Evolutionary conservation across 2,888 invertebrate genomes (phyloP), one percentile per base, ranked within the genome.

Genomic region (Hipparchia semele): DNA sequence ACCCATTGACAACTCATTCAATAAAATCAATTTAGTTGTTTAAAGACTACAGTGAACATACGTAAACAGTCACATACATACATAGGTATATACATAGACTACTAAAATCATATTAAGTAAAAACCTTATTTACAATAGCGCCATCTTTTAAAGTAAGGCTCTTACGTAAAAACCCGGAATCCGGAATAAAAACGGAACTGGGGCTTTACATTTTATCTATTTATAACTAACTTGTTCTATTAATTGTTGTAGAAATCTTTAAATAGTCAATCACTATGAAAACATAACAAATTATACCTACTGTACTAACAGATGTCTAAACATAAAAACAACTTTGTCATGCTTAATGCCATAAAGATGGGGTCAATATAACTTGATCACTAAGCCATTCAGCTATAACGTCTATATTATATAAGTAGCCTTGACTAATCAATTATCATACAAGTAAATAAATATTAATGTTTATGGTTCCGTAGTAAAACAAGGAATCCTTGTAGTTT

Each of bases 201-300:
- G 67, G 68, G 68, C 56, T 68, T 71, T 69, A 69, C 56, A 10
- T 65, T 56, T 62, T 13, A 56, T 61, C 53, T 67, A 62, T 54
- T 61, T 67, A 59, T 66, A 61, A 33, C 10, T 56, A 73, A 58
- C 72, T 73, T n/a, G 62, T 67, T 68, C 13, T 64, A 73, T 65
- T 68, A 72, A 53, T n/a, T 49, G 54, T 60, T 58, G 45, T 54
- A 61, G 3, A 54, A 3, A 62, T 8, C 66, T 70, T 67, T 68
- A 45, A 67, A 67, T 67, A 67, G 49, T n/a, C 8, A 13, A 62
- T 49, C 62, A 13, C 13, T 13, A 2, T 45, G 46, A 46, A 13
- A 9, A 62, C 8, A 13, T n/a, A 49, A 49, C 39, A 39, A 62
- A 49, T 10, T 23, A 45, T 62, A 62, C 46, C 13, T 46, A n/a